Evolutionary conservation across 2,113 vertebrate genomes (phyloP).

Genomic region (Penelope pileata): DNA sequence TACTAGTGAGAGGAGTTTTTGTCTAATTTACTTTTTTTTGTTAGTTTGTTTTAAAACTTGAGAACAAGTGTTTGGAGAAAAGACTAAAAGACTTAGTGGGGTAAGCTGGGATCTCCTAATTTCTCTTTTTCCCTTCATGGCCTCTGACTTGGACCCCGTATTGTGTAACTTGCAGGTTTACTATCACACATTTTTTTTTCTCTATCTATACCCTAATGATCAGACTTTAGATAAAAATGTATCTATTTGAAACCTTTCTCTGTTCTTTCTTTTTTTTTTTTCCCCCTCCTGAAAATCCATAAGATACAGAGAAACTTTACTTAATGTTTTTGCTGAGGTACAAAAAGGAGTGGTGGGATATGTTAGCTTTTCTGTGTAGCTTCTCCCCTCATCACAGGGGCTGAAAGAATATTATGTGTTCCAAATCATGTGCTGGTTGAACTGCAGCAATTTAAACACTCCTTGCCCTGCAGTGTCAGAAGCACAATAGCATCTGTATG

Average conservation of each 20-base stretch:
- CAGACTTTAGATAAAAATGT: neutral
- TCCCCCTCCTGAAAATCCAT: neutral
- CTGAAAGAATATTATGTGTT: neutral
- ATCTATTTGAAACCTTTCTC: neutral
- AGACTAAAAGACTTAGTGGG: rapidly evolving
- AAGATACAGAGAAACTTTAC: neutral
- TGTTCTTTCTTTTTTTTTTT: neutral
- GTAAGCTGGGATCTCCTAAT: neutral
- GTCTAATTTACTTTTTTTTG: neutral
- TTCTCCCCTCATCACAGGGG: neutral
- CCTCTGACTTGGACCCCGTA: neutral
- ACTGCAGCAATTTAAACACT: neutral
- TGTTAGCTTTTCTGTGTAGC: neutral
- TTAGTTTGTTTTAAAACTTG: neutral
- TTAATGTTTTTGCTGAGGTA: neutral
- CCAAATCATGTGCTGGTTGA: neutral
- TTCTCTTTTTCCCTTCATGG: neutral
- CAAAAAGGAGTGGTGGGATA: neutral
- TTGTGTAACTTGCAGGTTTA: neutral
- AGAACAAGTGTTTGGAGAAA: neutral
- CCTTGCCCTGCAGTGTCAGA: neutral
- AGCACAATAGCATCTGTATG: neutral
- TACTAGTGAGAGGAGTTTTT: neutral
- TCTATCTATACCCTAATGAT: neutral
- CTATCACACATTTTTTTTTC: neutral